Conservation (phyloP, 2,113 vertebrate species). For the Pseudorectes ferrugineus region DNA sequence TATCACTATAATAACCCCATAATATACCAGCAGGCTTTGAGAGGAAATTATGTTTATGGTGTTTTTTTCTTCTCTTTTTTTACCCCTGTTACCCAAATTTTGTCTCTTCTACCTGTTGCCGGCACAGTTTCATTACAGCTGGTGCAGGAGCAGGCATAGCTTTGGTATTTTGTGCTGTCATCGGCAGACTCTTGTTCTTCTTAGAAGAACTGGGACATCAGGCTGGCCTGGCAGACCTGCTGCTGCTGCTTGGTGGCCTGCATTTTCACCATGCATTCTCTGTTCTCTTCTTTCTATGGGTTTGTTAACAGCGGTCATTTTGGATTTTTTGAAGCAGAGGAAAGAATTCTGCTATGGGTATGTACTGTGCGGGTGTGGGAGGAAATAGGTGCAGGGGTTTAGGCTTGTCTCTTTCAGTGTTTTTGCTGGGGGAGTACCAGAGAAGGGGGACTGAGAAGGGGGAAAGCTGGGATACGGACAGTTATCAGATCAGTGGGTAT, state of each 20-base stretch:
- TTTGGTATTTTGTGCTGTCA: background rate
- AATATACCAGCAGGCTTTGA: background rate
- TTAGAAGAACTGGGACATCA: conserved; percentile 49
- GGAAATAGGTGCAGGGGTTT: background rate
- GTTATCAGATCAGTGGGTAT: background rate
- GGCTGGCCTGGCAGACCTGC: conserved; percentile 50
- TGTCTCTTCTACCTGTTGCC: background rate
- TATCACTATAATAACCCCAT: background rate
- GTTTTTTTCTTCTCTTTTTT: accelerated
- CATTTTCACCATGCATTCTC: conserved; percentile 22
- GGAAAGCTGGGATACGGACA: background rate
- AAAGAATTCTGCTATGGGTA: conserved; percentile 48
- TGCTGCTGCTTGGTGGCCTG: conserved; percentile 53
- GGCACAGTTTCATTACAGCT: conserved; percentile 19
- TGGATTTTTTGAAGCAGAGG: conserved; percentile 58
- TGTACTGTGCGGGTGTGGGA: background rate
- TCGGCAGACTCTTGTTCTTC: background rate
- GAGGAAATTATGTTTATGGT: background rate
- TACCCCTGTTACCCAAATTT: background rate
- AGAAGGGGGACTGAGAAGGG: background rate
- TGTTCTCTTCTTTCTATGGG: conserved; percentile 31
- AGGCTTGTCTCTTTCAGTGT: background rate
- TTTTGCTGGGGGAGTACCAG: background rate
- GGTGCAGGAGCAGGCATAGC: background rate
- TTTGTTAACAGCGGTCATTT: conserved; percentile 42